phyloP scores from a whole-genome alignment of 2,797 vertebrate genomes.

The Tarsius wallacei region DNA sequence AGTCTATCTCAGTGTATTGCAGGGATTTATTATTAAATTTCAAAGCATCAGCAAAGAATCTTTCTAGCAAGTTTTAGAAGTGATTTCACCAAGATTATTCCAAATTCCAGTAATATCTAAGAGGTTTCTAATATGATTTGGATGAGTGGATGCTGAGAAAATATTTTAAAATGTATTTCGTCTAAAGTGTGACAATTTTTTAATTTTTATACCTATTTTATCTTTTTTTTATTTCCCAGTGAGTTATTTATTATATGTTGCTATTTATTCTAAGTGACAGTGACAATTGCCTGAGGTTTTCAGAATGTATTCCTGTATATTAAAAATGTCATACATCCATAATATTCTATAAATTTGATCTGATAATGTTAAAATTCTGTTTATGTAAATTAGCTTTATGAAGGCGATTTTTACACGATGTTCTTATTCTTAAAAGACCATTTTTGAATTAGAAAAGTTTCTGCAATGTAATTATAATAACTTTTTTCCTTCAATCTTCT shows the following conservation, averaged over 20 bases:
- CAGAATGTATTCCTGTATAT: not conserved
- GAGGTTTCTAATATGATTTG: not conserved
- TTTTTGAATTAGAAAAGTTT: not conserved
- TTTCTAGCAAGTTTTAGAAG: conserved; percentile 18
- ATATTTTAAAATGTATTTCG: not conserved
- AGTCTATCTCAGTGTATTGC: not conserved
- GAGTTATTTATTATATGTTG: not conserved
- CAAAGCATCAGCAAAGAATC: conserved; percentile 59
- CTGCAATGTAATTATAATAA: not conserved
- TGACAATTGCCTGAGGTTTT: not conserved
- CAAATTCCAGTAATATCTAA: not conserved
- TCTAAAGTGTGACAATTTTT: not conserved
- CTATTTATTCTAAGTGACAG: conserved; percentile 8
- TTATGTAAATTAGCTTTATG: not conserved
- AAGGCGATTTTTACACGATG: not conserved
- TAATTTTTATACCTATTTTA: not conserved
- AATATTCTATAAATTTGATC: not conserved
- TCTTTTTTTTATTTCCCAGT: not conserved
- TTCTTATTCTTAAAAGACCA: not conserved
- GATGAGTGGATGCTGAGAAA: not conserved
- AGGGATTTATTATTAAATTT: not conserved
- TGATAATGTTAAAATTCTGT: conserved; percentile 36
- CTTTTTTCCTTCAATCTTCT: not conserved
- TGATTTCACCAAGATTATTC: conserved; percentile 2
- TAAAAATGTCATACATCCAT: not conserved